These are phyloP conservation scores for Melikaiella ostensackeni DNA, from an alignment of 2,888 invertebrate species.

Conservation along the genomic window DNA sequence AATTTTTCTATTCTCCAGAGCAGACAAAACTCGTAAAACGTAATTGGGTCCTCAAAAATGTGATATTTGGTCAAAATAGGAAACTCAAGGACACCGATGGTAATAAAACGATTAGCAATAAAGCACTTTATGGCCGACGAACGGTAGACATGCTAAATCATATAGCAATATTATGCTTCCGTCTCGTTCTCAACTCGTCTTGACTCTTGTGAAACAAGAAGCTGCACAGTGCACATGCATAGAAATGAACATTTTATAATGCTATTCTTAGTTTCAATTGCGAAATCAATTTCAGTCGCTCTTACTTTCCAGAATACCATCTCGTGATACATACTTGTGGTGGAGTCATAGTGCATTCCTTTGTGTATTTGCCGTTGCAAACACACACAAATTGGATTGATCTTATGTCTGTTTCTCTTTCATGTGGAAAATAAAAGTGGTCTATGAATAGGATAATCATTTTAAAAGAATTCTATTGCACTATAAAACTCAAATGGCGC, in stretches of 20 bases:
- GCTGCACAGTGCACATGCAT: constrained; percentile 6
- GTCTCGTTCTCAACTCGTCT: not conserved
- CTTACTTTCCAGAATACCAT: constrained; percentile 12
- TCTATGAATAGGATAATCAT: not conserved
- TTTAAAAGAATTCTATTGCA: not conserved
- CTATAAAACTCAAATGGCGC: not conserved
- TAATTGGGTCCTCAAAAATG: constrained; percentile 17
- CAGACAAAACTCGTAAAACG: constrained; percentile 14
- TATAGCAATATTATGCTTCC: not conserved
- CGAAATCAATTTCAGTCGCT: constrained; percentile 63
- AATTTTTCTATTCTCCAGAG: constrained; percentile 3
- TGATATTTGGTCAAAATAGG: constrained; percentile 1
- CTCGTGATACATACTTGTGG: constrained; percentile 17
- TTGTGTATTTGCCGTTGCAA: not conserved
- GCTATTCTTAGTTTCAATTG: constrained; percentile 55
- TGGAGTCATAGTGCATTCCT: constrained; percentile 4
- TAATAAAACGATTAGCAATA: constrained; percentile 23
- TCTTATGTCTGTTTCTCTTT: not conserved
- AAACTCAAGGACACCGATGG: constrained; percentile 17
- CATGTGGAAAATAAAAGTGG: not conserved
- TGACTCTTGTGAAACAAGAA: constrained; percentile 6
- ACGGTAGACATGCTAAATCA: constrained; percentile 12
- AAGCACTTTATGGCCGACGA: constrained; percentile 25
- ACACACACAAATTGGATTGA: constrained; percentile 14
- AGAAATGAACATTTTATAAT: constrained; percentile 36